Percentiles rank a stretch among this genome's conserved stretches.
phyloP scores from a whole-genome alignment of 1,140 invertebrate species.

The Euschistus heros region DNA sequence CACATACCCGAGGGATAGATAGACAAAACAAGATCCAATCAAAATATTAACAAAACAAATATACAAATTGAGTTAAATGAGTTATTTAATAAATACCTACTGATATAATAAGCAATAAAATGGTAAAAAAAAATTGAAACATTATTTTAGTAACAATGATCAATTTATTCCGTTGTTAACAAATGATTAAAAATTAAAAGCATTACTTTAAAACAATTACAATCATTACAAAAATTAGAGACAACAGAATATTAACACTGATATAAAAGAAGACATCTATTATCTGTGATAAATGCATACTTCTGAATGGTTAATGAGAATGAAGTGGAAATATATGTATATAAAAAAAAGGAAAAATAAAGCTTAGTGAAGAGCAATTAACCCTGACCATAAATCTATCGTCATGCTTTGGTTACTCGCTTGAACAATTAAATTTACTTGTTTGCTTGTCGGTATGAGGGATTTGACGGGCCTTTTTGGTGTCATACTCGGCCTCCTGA shows the following conservation, averaged over 20 bases:
- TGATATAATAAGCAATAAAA: no score
- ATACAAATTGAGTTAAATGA: no score
- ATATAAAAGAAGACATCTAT: no score
- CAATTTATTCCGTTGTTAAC: no score
- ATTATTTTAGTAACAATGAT: no score
- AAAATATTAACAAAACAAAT: no score
- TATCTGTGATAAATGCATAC: constrained; percentile 6
- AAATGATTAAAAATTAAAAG: no score
- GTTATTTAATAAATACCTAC: no score
- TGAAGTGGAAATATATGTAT: not conserved
- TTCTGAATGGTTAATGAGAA: constrained; percentile 2
- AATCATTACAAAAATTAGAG: not conserved
- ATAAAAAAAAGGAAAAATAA: not conserved
- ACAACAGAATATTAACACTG: no score
- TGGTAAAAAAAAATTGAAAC: no score
- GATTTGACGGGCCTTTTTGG: constrained; percentile 16
- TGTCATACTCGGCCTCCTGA: constrained; percentile 10
- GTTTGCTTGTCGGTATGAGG: constrained; percentile 17
- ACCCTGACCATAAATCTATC: constrained; percentile 12
- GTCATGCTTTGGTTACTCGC: constrained; percentile 16
- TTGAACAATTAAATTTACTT: constrained; percentile 18
- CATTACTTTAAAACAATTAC: not conserved
- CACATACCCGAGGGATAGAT: no score
- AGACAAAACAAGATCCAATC: no score
- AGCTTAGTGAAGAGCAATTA: constrained; percentile 10